Conservation (phyloP, 2,797 vertebrate species). For the Phylloscopus collybita region DNA sequence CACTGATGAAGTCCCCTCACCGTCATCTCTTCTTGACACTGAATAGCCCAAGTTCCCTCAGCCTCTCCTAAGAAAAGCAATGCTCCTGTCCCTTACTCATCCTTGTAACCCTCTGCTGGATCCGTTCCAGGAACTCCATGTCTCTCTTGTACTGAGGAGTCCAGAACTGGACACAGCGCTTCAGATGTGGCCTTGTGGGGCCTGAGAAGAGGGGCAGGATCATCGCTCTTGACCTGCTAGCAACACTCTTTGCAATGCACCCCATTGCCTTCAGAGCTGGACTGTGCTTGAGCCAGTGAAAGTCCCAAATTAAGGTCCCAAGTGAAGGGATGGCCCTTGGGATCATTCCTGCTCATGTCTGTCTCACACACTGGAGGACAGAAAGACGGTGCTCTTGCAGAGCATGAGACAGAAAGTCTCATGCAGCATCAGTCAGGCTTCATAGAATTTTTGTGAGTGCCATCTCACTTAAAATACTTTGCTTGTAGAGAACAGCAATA, state of each 20-base stretch:
- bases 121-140: fast-evolving
- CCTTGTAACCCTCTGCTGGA: neutral
- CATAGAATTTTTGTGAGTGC: neutral
- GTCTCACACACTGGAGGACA: neutral
- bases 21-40: neutral
- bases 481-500: neutral
- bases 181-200: fast-evolving
- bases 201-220: neutral
- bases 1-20: too few species aligned
- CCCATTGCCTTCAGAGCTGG: neutral
- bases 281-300: neutral
- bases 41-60: neutral
- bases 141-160: neutral
- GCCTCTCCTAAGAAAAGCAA: too few species aligned
- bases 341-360: neutral
- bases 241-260: neutral
- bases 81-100: too few species aligned
- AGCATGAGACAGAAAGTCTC: neutral
- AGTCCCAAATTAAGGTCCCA: neutral
- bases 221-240: fast-evolving
- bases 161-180: neutral
- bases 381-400: neutral
- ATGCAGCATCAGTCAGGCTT: neutral
- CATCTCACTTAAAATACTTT: neutral
- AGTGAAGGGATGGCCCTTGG: neutral